phyloP scores from a whole-genome alignment of 2,113 vertebrate genomes.

The Ciconia boyciana region DNA sequence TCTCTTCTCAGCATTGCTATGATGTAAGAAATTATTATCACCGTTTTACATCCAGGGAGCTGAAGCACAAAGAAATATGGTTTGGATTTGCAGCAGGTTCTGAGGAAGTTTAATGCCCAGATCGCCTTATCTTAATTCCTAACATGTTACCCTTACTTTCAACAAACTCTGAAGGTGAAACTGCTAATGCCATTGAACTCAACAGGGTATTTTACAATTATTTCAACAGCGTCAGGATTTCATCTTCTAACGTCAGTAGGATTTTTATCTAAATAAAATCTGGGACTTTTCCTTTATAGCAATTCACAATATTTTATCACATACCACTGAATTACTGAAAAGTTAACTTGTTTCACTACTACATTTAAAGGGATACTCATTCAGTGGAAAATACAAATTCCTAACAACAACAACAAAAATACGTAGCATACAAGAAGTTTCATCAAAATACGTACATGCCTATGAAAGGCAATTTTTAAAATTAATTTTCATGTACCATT shows the following conservation, averaged over 20 bases:
- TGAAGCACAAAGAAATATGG: conserved; percentile 16
- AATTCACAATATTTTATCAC: conserved; percentile 9
- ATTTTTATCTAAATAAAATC: conserved; percentile 50
- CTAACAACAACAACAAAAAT: neutral
- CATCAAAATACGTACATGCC: neutral
- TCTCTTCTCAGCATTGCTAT: neutral
- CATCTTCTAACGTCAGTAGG: neutral
- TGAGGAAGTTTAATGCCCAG: conserved; percentile 4
- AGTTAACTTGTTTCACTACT: neutral
- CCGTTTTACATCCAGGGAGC: neutral
- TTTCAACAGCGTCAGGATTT: conserved; percentile 42
- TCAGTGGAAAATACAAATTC: neutral
- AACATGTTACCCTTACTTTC: conserved; percentile 53
- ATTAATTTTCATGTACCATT: neutral
- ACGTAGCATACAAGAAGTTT: neutral
- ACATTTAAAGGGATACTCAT: neutral
- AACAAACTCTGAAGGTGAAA: conserved; percentile 42
- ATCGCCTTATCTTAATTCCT: conserved; percentile 55
- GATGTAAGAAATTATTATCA: neutral
- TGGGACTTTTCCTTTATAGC: neutral
- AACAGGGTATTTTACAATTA: conserved; percentile 26
- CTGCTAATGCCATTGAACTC: conserved; percentile 49
- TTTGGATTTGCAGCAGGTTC: conserved; percentile 50
- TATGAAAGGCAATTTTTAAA: neutral
- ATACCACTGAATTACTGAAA: neutral